Conservation (phyloP, 2,888 invertebrate genomes). For the Drymonia ruficornis region DNA sequence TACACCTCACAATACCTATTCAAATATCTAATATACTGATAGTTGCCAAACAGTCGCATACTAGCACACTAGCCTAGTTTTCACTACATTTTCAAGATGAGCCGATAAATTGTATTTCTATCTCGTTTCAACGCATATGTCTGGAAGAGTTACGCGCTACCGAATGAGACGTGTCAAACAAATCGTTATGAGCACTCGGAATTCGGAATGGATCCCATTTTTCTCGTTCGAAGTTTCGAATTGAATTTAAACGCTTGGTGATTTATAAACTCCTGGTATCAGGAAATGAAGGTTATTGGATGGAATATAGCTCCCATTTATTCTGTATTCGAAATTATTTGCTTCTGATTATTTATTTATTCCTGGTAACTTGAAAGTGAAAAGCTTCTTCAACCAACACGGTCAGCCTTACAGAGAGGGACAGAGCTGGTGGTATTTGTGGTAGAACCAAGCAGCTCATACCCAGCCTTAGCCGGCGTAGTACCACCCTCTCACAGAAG, state of each 20-base stretch:
- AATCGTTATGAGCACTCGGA: slow-evolving; percentile 17
- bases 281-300: no score
- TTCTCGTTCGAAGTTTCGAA: slow-evolving; percentile 9
- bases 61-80: neutral
- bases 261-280: slow-evolving; percentile 2
- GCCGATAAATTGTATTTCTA: neutral
- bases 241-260: neutral
- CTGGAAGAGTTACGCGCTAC: neutral
- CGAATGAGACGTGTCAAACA: slow-evolving; percentile 18
- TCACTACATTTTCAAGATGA: neutral
- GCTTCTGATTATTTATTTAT: neutral
- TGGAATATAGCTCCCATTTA: no score
- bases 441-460: no score
- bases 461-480: no score
- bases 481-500: no score
- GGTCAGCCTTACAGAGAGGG: neutral
- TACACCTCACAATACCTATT: neutral
- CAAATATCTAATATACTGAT: neutral
- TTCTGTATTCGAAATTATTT: neutral
- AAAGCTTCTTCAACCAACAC: neutral
- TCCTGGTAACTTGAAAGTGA: neutral
- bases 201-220: slow-evolving; percentile 20
- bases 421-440: no score
- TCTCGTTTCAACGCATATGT: neutral
- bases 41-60: neutral